Evolutionary conservation across 1,140 invertebrate species (phyloP).

Genomic region (Trichonephila clavata): DNA sequence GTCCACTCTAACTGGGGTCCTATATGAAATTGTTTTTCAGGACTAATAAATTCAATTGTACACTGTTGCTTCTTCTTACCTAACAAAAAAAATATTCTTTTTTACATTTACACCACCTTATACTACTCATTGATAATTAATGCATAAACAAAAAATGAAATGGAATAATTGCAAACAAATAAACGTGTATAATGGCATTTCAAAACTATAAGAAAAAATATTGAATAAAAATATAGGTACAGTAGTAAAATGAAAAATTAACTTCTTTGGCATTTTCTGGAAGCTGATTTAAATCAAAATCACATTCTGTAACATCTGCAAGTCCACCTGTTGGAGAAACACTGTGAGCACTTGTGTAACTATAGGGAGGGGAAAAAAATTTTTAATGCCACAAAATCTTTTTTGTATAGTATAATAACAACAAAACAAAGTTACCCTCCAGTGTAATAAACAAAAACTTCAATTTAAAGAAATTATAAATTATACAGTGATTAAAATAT

Average conservation of each 20-base stretch:
- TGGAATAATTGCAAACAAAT: too few species aligned
- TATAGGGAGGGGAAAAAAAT: neutral
- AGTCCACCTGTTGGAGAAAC: neutral
- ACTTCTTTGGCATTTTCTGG: neutral
- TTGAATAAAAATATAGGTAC: neutral
- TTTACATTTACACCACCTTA: neutral
- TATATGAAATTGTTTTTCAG: neutral
- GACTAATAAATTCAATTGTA: neutral
- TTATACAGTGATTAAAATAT: too few species aligned
- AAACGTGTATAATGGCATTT: too few species aligned
- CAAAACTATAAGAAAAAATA: neutral
- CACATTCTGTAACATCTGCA: constrained; percentile 16
- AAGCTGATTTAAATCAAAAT: constrained; percentile 19
- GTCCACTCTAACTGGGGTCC: constrained; percentile 28
- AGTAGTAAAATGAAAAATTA: neutral
- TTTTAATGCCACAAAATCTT: neutral
- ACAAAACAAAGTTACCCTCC: neutral
- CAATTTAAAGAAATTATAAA: too few species aligned
- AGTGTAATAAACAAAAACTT: neutral
- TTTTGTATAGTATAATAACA: neutral
- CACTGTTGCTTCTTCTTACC: neutral
- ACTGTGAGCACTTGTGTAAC: constrained; percentile 45
- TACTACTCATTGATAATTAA: too few species aligned
- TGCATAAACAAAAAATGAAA: too few species aligned
- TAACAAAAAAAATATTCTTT: neutral